These are phyloP conservation scores for Steinernema carpocapsae DNA, from an alignment of 2,888 invertebrate species.

Conservation along the genomic window DNA sequence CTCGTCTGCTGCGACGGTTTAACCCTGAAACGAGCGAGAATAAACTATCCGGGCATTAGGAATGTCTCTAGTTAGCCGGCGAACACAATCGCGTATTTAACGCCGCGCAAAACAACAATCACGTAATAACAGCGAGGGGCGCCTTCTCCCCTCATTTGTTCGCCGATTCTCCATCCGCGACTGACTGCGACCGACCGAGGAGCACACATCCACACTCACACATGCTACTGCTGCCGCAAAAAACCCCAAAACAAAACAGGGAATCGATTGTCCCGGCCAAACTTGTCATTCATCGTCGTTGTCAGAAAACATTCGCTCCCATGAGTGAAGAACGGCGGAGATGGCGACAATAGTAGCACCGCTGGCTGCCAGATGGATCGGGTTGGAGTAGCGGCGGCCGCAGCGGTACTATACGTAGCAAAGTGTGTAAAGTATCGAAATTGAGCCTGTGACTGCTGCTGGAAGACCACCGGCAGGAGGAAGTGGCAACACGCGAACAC, in stretches of 20 bases:
- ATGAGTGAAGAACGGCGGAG: conserved; percentile 5
- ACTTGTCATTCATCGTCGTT: conserved; percentile 7
- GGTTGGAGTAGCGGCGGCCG: not conserved
- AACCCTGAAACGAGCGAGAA: conserved; percentile 18
- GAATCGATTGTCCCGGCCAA: not conserved
- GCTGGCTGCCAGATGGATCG: not conserved
- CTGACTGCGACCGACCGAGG: too few species aligned
- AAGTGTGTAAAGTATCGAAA: conserved; percentile 19
- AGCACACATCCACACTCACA: too few species aligned
- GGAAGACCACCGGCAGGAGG: not conserved
- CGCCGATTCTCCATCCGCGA: not conserved
- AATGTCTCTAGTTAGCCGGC: conserved; percentile 1
- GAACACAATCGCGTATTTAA: not conserved
- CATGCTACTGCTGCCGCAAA: too few species aligned
- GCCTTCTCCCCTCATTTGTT: not conserved
- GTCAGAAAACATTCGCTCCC: conserved; percentile 7
- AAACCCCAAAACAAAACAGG: conserved; percentile 7
- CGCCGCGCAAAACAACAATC: conserved; percentile 3
- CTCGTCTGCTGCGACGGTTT: conserved; percentile 26
- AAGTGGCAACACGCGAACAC: not conserved
- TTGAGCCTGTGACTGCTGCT: not conserved
- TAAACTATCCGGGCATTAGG: too few species aligned
- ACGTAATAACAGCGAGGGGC: conserved; percentile 15
- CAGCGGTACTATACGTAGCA: too few species aligned
- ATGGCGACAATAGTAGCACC: conserved; percentile 7